Conservation (phyloP, 2,113 vertebrate species). For the Dicrurus megarhynchus region DNA sequence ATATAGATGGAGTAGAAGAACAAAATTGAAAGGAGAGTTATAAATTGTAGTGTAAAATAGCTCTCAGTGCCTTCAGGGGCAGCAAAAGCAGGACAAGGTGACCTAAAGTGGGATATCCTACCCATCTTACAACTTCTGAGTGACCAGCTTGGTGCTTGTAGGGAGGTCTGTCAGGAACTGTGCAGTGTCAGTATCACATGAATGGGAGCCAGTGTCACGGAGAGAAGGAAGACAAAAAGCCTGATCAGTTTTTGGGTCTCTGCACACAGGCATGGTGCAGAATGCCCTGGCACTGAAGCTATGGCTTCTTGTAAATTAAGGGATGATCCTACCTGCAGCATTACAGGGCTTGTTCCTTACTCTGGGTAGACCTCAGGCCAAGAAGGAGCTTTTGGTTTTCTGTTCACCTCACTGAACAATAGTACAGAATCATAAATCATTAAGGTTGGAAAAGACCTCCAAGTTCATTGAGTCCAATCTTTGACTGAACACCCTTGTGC, state of each 20-base stretch:
- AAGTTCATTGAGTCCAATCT: not conserved
- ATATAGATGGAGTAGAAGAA: not conserved
- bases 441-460: not conserved
- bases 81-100: not conserved
- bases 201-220: not conserved
- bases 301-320: not conserved
- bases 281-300: not conserved
- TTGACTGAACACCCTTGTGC: not conserved
- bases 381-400: not conserved
- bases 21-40: not conserved
- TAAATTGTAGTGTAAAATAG: not conserved
- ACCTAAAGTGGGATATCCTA: not conserved
- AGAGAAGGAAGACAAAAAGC: not conserved
- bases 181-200: not conserved
- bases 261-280: not conserved
- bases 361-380: accelerated
- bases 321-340: not conserved
- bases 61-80: not conserved
- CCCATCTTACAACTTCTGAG: not conserved
- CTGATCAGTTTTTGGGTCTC: not conserved
- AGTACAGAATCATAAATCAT: not conserved
- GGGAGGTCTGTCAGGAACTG: not conserved
- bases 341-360: not conserved
- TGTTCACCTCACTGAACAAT: not conserved
- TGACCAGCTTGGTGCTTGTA: not conserved